Evolutionary conservation across 2,113 vertebrate species (phyloP).

Genomic region (Zosterops hypoxanthus): DNA sequence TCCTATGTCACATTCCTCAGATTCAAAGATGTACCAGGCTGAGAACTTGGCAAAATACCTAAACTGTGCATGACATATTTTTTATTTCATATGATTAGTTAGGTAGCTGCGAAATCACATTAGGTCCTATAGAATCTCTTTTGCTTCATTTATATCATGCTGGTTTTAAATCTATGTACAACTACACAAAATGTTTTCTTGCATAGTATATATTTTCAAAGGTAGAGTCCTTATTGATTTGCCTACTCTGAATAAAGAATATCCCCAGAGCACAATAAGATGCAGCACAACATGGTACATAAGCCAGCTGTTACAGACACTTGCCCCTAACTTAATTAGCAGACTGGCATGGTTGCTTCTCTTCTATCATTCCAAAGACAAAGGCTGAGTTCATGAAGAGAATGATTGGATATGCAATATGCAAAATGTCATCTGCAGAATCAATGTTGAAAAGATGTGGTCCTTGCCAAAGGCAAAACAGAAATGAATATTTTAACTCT

Average conservation of each 20-base stretch:
- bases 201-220: neutral
- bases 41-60: neutral
- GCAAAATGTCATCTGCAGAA: neutral
- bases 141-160: neutral
- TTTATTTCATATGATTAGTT: neutral
- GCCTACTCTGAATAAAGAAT: neutral
- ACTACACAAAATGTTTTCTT: neutral
- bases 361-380: neutral
- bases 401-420: neutral
- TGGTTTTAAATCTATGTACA: neutral
- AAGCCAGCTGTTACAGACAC: neutral
- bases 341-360: neutral
- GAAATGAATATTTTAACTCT: neutral
- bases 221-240: neutral
- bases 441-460: neutral
- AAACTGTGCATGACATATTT: neutral
- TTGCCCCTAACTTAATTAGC: neutral
- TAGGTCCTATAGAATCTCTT: neutral
- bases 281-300: neutral
- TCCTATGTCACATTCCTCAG: accelerated
- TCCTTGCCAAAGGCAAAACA: neutral
- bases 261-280: neutral
- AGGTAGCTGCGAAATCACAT: neutral
- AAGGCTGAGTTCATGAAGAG: neutral
- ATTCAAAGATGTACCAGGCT: neutral